A percentile compares a stretch with the other conserved stretches of the same genome.
These are phyloP conservation scores for Erythrolamprus reginae DNA, from an alignment of 2,113 vertebrate genomes.

Conservation along the genomic window DNA sequence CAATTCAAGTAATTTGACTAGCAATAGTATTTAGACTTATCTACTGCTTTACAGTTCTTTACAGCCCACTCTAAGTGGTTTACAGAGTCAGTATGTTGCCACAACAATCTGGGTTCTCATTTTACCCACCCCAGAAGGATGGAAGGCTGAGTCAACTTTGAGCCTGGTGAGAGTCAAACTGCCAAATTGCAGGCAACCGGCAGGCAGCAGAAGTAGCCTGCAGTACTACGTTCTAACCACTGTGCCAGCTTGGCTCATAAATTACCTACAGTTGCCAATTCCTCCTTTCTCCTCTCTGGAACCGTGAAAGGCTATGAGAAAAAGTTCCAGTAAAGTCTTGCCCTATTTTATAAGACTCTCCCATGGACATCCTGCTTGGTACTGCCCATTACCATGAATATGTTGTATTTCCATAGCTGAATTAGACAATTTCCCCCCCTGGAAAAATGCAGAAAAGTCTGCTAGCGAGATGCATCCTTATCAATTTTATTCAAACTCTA, in stretches of 20 bases:
- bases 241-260: not conserved
- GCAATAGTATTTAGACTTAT: too few relatives aligned
- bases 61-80: too few relatives aligned
- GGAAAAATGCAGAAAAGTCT: not conserved
- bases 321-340: not conserved
- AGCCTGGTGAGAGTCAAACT: too few relatives aligned
- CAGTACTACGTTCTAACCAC: too few relatives aligned
- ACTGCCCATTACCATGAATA: not conserved
- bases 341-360: not conserved
- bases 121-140: too few relatives aligned
- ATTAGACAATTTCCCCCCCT: not conserved
- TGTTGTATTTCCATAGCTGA: not conserved
- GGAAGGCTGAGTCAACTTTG: too few relatives aligned
- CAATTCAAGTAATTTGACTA: not conserved
- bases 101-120: too few relatives aligned
- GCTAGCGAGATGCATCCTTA: not conserved
- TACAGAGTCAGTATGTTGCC: too few relatives aligned
- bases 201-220: too few relatives aligned
- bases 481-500: not conserved
- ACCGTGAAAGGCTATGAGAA: not conserved
- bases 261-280: not conserved
- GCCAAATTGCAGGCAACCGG: too few relatives aligned
- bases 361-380: not conserved
- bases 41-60: too few relatives aligned
- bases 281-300: not conserved